A percentile compares a stretch with the other conserved stretches of the same genome.
These are phyloP conservation scores for Tetheella fluctuosa DNA, from an alignment of 2,888 invertebrate species.

Conservation along the genomic window DNA sequence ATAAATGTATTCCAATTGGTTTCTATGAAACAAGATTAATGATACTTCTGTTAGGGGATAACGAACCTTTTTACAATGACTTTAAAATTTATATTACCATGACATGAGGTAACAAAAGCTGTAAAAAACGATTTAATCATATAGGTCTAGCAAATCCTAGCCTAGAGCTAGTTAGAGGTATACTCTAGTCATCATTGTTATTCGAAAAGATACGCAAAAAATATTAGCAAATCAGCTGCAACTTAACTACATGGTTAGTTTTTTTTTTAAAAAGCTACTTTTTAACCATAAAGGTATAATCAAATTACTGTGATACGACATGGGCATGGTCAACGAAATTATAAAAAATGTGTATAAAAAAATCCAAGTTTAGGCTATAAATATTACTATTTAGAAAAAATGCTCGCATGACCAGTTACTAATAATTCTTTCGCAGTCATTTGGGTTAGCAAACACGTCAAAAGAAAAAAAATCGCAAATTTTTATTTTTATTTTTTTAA, in stretches of 20 bases:
- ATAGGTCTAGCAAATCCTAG: slow-evolving; percentile 44
- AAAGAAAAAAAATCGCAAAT: too few species aligned
- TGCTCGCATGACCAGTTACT: background rate
- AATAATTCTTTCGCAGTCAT: background rate
- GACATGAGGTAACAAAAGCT: slow-evolving; percentile 26
- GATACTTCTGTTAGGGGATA: background rate
- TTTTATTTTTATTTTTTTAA: too few species aligned
- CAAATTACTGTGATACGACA: background rate
- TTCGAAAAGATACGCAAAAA: slow-evolving; percentile 32
- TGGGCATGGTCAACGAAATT: background rate
- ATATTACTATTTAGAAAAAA: background rate
- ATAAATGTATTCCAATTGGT: slow-evolving; percentile 13
- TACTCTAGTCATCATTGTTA: slow-evolving; percentile 44
- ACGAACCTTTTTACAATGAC: slow-evolving; percentile 1
- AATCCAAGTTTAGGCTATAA: too few species aligned
- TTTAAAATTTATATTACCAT: slow-evolving; percentile 15
- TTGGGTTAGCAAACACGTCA: background rate
- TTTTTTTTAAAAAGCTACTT: background rate
- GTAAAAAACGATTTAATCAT: slow-evolving; percentile 70
- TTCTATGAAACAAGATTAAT: slow-evolving; percentile 4
- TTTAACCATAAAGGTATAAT: slow-evolving; percentile 7
- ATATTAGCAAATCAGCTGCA: slow-evolving; percentile 28
- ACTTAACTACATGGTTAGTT: background rate
- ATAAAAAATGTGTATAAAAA: background rate
- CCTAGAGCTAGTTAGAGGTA: slow-evolving; percentile 39